Percentiles rank a stretch among this genome's conserved stretches.
These are phyloP conservation scores for Herpailurus yagouaroundi DNA, from an alignment of 2,113 vertebrate genomes.

Conservation along the genomic window DNA sequence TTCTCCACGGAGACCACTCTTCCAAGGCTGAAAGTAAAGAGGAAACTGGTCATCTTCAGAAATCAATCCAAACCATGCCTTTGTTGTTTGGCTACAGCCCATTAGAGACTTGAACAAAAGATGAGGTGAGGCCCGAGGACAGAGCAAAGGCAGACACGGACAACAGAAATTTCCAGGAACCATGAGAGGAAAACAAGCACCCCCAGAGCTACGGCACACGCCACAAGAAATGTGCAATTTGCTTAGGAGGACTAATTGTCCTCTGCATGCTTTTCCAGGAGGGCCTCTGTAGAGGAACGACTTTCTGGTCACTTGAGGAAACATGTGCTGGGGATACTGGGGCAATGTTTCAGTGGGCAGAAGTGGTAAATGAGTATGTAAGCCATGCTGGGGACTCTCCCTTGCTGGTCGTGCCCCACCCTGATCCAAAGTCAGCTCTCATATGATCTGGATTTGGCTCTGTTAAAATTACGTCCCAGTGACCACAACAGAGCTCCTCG, in stretches of 20 bases:
- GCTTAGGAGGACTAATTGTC: not conserved
- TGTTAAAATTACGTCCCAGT: not conserved
- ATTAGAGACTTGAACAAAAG: not conserved
- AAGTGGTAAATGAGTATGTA: not conserved
- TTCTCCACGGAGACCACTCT: constrained; percentile 46
- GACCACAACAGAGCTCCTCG: not conserved
- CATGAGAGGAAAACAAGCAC: not conserved
- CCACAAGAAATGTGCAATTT: not conserved
- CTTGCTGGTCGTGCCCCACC: not conserved
- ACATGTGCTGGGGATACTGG: not conserved
- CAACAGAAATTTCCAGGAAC: not conserved
- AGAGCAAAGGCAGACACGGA: not conserved
- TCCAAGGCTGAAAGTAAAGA: constrained; percentile 72
- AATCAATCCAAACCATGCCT: not conserved
- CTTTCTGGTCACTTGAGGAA: not conserved
- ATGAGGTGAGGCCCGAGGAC: not conserved
- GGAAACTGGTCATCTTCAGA: not conserved
- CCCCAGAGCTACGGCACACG: fast-evolving
- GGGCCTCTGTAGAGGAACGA: not conserved
- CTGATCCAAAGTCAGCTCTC: not conserved
- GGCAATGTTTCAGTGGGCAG: not conserved
- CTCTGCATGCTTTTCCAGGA: not conserved
- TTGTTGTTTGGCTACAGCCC: not conserved
- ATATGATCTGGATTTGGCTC: not conserved
- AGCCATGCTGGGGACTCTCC: not conserved